Percentiles rank a stretch among this genome's conserved stretches.
These are phyloP conservation scores for Sarcophaga variegata DNA, from an alignment of 2,888 invertebrate genomes.

Conservation along the genomic window DNA sequence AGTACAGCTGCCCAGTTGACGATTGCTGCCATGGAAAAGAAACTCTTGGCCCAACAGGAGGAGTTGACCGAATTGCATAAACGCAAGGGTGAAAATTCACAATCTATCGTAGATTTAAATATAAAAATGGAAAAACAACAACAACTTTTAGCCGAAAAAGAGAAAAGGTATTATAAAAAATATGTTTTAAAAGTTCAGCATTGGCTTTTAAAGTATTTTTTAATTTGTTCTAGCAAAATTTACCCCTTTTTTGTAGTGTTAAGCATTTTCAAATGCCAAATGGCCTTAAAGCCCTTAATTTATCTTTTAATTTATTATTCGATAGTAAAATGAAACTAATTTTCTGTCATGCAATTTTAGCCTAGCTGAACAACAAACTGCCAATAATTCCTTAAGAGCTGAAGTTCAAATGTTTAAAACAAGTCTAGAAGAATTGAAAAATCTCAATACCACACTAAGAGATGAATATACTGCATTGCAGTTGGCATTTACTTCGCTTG, in stretches of 20 bases:
- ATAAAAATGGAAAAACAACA: slow-evolving; percentile 92
- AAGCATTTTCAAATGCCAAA: too few relatives aligned
- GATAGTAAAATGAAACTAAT: background rate
- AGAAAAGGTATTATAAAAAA: slow-evolving; percentile 84
- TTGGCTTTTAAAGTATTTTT: background rate
- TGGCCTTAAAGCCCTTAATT: too few relatives aligned
- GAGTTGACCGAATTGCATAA: slow-evolving; percentile 95
- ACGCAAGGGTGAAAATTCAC: slow-evolving; percentile 95
- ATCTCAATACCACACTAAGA: slow-evolving; percentile 92
- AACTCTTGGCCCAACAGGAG: slow-evolving; percentile 93
- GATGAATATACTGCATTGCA: slow-evolving; percentile 98
- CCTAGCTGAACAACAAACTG: slow-evolving; percentile 86
- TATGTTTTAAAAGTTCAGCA: background rate
- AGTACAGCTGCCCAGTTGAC: slow-evolving; percentile 82
- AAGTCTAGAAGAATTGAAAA: slow-evolving; percentile 89
- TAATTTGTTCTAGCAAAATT: background rate
- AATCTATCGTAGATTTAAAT: slow-evolving; percentile 95
- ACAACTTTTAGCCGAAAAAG: slow-evolving; percentile 88
- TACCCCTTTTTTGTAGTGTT: too few relatives aligned
- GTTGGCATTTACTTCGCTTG: slow-evolving; percentile 93
- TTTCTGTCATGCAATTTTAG: slow-evolving; percentile 81
- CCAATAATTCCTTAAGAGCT: slow-evolving; percentile 86
- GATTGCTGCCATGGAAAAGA: slow-evolving; percentile 91
- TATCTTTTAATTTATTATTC: too few relatives aligned
- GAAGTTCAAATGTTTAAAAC: slow-evolving; percentile 89